Percentiles rank a stretch among this genome's conserved stretches.
Evolutionary conservation across 2,113 vertebrate genomes (phyloP).

Genomic region (Argyrosomus japonicus): DNA sequence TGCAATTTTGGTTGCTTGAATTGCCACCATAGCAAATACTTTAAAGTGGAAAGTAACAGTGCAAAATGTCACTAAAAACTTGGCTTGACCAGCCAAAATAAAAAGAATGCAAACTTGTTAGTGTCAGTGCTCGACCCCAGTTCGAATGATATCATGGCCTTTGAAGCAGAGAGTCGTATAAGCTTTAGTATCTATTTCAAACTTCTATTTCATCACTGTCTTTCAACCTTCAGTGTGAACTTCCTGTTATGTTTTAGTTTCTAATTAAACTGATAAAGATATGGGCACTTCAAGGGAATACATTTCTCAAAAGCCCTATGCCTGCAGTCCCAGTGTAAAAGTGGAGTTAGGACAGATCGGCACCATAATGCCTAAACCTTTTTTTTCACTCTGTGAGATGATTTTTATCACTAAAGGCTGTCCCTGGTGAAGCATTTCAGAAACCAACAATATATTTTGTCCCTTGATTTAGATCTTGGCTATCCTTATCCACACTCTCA

Average conservation of each 20-base stretch:
- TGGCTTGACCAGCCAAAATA: constrained; percentile 11
- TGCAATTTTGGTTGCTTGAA: neutral
- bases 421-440: neutral
- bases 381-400: no score
- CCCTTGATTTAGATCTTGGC: neutral
- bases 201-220: constrained; percentile 19
- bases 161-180: constrained; percentile 32
- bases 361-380: no score
- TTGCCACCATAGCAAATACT: neutral
- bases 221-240: neutral
- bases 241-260: constrained; percentile 41
- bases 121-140: neutral
- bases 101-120: constrained; percentile 7
- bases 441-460: neutral
- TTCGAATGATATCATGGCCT: neutral
- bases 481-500: neutral
- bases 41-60: neutral
- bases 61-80: neutral
- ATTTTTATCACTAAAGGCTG: neutral
- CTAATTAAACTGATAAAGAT: constrained; percentile 25
- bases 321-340: neutral
- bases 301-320: constrained; percentile 8
- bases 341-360: neutral
- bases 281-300: constrained; percentile 23
- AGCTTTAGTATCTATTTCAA: constrained; percentile 28